Base-by-base conservation (phyloP, 2,888 invertebrate genomes). In the Morpho deidamia region DNA sequence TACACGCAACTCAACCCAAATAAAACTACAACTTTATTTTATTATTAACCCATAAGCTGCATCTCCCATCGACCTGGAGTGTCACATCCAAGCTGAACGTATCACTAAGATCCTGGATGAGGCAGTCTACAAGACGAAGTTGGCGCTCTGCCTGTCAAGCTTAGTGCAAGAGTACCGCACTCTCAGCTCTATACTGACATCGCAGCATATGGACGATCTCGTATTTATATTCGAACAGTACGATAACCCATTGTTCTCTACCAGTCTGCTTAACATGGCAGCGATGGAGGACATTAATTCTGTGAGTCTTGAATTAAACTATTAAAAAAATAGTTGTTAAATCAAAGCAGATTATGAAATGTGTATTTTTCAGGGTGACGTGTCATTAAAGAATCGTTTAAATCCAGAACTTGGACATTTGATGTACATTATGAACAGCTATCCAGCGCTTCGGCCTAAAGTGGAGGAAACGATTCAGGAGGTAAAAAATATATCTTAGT, bases 21-120 rank as follows among this genome's bases (percentile, higher is more conserved):
- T n/a, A n/a, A n/a, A n/a, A n/a, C n/a, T n/a, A n/a, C n/a, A n/a
- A 23, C 23, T 23, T 23, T 23, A 23, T 5, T 5, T 23, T 23
- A 23, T 5, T 44, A 44, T 12, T 40, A 11, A 9, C 37, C 41
- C 59, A 59, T 1, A 62, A 85, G 87, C 68, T 33, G 71, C 79
- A 0, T 82, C 81, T 0, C 83, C 84, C n/a, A 79, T 91, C 58
- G 91, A 91, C 59, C 64, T 91, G 61, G 87, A 91, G 65, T 84
- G 85, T 55, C 75, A 80, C 57, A 91, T 92, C 50, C 91, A 91
- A 72, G 80, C 86, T 2, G 90, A 91, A 55, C 79, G 92, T 33
- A 86, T 92, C 44, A 82, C 89, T 0, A 86, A 86, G 62, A 88
- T 92, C 49, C 63, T 92, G 7, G 82, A 90, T 53, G 90, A 87